Conservation (phyloP, 1,140 invertebrate genomes). For the Brachionus sp. region DNA sequence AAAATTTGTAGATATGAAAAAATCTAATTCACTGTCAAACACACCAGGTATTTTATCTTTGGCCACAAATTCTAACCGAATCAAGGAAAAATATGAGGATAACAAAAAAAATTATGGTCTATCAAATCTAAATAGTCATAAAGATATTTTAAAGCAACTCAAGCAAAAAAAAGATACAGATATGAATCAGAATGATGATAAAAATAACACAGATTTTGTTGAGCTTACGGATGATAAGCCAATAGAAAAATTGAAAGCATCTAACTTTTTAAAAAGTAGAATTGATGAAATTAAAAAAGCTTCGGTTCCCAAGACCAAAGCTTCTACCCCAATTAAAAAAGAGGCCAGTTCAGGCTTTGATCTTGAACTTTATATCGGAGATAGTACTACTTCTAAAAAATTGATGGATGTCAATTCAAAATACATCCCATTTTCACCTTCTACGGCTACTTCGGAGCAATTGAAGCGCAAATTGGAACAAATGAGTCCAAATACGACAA, state of each 20-base stretch:
- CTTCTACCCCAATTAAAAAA: neutral
- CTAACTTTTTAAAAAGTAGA: neutral
- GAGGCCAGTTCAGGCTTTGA: neutral
- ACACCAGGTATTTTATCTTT: neutral
- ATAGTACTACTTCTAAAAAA: conserved; percentile 15
- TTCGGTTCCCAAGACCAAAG: neutral
- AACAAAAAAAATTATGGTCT: conserved; percentile 28
- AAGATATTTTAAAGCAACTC: conserved; percentile 31
- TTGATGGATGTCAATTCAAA: conserved; percentile 32
- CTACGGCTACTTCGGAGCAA: neutral
- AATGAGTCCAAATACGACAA: conserved; percentile 17
- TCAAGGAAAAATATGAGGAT: conserved; percentile 25
- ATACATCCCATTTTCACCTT: conserved; percentile 27
- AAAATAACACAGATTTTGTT: neutral
- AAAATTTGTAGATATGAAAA: conserved; percentile 38
- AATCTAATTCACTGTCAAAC: neutral
- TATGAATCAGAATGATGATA: neutral
- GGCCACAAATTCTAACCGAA: neutral
- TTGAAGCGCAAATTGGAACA: conserved; percentile 22
- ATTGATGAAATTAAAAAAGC: conserved; percentile 34
- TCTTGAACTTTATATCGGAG: conserved; percentile 37
- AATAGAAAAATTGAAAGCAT: neutral
- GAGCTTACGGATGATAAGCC: neutral
- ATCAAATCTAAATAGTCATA: conserved; percentile 4
- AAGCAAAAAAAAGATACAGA: conserved; percentile 17